Conservation (phyloP, 1,140 invertebrate genomes). For the Pararge aegeria region DNA sequence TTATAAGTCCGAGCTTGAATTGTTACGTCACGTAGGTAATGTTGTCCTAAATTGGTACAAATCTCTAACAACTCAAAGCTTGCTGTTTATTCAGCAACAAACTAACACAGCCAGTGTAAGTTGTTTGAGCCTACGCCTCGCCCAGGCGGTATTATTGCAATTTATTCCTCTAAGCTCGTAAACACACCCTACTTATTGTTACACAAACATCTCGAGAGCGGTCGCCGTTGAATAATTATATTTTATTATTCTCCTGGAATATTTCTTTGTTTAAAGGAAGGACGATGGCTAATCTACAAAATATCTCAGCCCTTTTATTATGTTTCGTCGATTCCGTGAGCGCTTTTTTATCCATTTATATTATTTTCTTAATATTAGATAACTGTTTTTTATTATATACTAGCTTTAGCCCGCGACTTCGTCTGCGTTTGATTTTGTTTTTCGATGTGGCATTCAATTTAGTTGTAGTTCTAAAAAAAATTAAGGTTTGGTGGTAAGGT, state of each 20-base stretch:
- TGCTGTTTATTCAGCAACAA: not conserved
- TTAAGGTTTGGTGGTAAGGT: no score
- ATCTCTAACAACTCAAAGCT: not conserved
- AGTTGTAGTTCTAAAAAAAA: no score
- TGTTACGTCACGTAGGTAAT: no score
- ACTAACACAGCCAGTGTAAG: not conserved
- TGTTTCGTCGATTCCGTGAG: not conserved
- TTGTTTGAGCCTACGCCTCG: not conserved
- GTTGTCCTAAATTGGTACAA: not conserved
- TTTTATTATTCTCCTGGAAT: not conserved
- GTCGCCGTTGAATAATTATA: conserved; percentile 1
- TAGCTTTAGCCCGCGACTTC: no score
- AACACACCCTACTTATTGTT: not conserved
- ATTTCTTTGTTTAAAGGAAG: conserved; percentile 5
- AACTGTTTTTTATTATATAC: not conserved
- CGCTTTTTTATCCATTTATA: not conserved
- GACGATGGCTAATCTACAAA: conserved; percentile 1
- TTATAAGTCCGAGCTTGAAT: no score
- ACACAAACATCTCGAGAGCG: not conserved
- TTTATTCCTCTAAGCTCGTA: not conserved
- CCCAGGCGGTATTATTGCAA: not conserved
- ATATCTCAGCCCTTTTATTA: not conserved
- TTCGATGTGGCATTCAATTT: no score
- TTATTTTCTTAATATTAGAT: not conserved
- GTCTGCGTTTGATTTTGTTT: no score